Percentiles rank a stretch among this genome's conserved stretches.
phyloP scores from a whole-genome alignment of 2,113 vertebrate species.

The Zingel zingel region DNA sequence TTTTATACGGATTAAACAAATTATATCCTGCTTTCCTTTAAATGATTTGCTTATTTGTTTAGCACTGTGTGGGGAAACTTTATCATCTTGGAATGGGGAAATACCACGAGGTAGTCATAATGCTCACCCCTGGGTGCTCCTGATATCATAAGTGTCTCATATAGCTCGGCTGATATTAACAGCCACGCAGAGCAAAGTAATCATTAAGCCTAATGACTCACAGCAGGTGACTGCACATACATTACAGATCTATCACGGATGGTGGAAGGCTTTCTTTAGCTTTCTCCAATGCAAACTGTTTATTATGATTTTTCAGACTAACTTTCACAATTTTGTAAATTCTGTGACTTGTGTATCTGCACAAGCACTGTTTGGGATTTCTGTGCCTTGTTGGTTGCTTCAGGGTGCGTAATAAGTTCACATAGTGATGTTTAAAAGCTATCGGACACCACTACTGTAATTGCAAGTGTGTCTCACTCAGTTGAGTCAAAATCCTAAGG shows the following conservation, averaged over 20 bases:
- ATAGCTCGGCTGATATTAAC: not conserved
- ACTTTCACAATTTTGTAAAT: too few relatives aligned
- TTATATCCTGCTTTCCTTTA: not conserved
- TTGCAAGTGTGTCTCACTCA: too few relatives aligned
- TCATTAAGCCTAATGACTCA: conserved; percentile 8
- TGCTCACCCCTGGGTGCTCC: conserved; percentile 7
- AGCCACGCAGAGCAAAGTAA: not conserved
- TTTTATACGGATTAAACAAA: not conserved
- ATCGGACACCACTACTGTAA: too few relatives aligned
- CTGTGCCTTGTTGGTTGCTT: too few relatives aligned
- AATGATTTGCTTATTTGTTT: not conserved
- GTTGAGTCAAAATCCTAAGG: too few relatives aligned
- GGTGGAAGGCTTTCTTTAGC: not conserved
- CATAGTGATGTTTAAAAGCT: too few relatives aligned
- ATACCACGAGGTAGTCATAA: not conserved
- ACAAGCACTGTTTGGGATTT: too few relatives aligned
- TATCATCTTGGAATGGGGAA: not conserved
- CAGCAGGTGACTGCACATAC: conserved; percentile 1
- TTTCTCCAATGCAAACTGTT: not conserved
- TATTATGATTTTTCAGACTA: not conserved
- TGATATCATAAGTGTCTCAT: conserved; percentile 11
- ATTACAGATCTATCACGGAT: conserved; percentile 16
- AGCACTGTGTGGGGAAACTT: not conserved
- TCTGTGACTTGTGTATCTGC: too few relatives aligned
- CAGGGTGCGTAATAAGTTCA: too few relatives aligned